Evolutionary conservation across 1,140 invertebrate genomes (phyloP), one percentile per base, ranked within the genome.

Genomic region (Trypoxylus dichotomus): DNA sequence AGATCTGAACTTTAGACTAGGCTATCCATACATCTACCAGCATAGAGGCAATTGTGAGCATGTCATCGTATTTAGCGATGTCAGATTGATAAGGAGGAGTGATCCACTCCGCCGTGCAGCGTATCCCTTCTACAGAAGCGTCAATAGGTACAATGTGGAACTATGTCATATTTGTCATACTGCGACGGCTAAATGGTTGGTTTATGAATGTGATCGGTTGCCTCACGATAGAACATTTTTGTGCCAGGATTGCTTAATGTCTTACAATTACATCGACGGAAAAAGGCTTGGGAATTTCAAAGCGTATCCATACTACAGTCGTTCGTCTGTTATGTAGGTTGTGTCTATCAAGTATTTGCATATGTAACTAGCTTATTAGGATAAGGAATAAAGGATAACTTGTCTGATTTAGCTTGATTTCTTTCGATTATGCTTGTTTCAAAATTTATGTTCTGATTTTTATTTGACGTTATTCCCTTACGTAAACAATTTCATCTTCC

Each of bases 41-140:
- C 95, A 96, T 87, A 94, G 96, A 85, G 95, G 95, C n/a, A 90
- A 92, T 81, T 97, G 96, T 87, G 95, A 97, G 85, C 96, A 97
- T 86, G 83, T 96, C 0, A 90, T 97, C 82, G 88, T 92, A 1
- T 93, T 97, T 80, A 92, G 90, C 10, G 93, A 96, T 85, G 88
- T 88, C 10, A 91, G 91, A 74, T 85, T 93, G 0, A 68, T 92
- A 25, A 84, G 86, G 74, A 74, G 83, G 0, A 79, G 80, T 25
- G 91, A 92, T 83, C 85, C 87, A 68, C 83, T 90, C 24, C 77
- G 82, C 13, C 68, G 84, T 10, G 73, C 82, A 15, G 79, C 82
- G 41, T 92, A 91, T 86, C 93, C 92, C 2, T 84, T 84, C 76
- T 85, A 90, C 76, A 83, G 83, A 0, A 84, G 87, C 37, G 87